phyloP scores from a whole-genome alignment of 2,797 vertebrate genomes.

The Rhinatrema bivittatum region DNA sequence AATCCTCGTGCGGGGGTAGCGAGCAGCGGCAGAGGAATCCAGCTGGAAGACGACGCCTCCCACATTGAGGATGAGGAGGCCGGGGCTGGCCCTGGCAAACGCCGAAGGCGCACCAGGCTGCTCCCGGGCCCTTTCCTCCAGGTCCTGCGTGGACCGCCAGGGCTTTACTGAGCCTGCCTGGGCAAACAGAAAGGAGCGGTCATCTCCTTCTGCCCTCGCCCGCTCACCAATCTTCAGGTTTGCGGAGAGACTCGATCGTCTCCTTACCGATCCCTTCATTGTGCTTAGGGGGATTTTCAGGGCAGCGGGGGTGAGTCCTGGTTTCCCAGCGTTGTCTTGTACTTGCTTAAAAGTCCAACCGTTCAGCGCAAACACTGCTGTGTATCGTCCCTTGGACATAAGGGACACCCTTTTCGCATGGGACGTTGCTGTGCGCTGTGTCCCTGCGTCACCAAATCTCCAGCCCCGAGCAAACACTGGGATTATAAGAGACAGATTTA shows the following conservation, averaged over 20 bases:
- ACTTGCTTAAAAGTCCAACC: too few species aligned
- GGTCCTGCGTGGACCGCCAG: constrained; percentile 76
- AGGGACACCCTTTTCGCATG: neutral
- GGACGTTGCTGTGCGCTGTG: neutral
- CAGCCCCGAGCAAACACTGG: constrained; percentile 23
- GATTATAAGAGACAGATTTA: constrained; percentile 18
- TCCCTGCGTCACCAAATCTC: constrained; percentile 15
- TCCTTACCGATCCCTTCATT: constrained; percentile 50
- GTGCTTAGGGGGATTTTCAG: too few species aligned
- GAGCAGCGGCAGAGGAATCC: constrained; percentile 53
- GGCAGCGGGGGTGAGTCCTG: too few species aligned
- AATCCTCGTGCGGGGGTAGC: constrained; percentile 68
- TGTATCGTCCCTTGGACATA: rapidly evolving
- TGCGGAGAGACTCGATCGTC: constrained; percentile 66
- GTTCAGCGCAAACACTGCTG: too few species aligned
- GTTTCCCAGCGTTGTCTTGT: too few species aligned
- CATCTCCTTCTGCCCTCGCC: constrained; percentile 49
- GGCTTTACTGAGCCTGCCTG: constrained; percentile 71
- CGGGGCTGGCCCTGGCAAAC: constrained; percentile 20
- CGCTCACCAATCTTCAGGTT: constrained; percentile 59
- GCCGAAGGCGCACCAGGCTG: neutral
- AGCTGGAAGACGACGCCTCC: constrained; percentile 76
- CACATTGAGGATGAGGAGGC: constrained; percentile 69
- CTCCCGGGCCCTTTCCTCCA: constrained; percentile 21
- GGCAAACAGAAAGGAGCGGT: constrained; percentile 62